A percentile compares a stretch with the other conserved stretches of the same genome.
These are phyloP conservation scores for Phaethon lepturus DNA, from an alignment of 2,113 vertebrate genomes.

Conservation along the genomic window DNA sequence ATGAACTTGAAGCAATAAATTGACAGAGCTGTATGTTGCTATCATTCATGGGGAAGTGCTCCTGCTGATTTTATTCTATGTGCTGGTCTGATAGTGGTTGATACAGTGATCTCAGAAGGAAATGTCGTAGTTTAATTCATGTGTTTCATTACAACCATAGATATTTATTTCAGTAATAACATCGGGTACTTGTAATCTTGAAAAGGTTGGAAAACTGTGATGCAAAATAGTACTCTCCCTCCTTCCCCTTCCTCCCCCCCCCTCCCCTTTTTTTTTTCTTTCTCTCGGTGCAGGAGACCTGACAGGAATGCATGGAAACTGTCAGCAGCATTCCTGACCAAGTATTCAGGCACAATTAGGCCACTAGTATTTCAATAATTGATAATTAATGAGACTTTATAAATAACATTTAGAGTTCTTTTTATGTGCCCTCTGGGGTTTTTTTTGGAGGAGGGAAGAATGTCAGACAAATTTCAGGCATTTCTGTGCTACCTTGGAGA, in stretches of 20 bases:
- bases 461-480: conserved; percentile 24
- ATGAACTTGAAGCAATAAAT: neutral
- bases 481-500: conserved; percentile 64
- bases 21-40: neutral
- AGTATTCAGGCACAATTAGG: neutral
- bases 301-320: neutral
- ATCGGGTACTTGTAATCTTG: neutral
- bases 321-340: neutral
- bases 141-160: neutral
- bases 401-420: neutral
- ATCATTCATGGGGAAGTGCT: neutral
- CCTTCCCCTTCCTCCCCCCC: no score
- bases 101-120: neutral
- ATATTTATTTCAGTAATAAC: neutral
- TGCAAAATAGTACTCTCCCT: neutral
- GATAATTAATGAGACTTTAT: neutral
- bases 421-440: neutral
- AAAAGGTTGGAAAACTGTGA: neutral
- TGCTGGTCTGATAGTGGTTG: neutral
- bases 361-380: neutral
- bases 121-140: neutral
- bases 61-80: neutral
- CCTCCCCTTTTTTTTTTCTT: no score
- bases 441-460: neutral
- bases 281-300: neutral